A percentile compares a stretch with the other conserved stretches of the same genome.
These are phyloP conservation scores for human (Homo sapiens) DNA, from an alignment of 2,113 vertebrate genomes.

Conservation along the genomic window GRCh38 chr2:209424001-209424500, in stretches of 20 bases:
- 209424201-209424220: not conserved
- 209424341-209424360: not conserved
- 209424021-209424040: constrained; percentile 34
- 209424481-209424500: not conserved
- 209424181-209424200: not conserved
- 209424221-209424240: not conserved
- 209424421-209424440: not conserved
- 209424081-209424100: constrained; percentile 50
- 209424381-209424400: not conserved
- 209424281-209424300: not conserved
- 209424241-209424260: not conserved
- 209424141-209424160: not conserved
- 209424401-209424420: not conserved
- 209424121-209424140: not conserved
- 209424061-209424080: constrained; percentile 68
- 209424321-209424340: not conserved
- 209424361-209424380: not conserved
- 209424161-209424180: not conserved
- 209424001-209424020: not conserved
- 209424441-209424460: not conserved
- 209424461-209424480: not conserved
- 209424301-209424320: not conserved
- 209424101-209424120: constrained; percentile 34
- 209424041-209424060: constrained; percentile 59
- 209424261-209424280: constrained; percentile 70